Conservation (phyloP, 2,888 invertebrate species). For the Polydrusus pterygomalis region DNA sequence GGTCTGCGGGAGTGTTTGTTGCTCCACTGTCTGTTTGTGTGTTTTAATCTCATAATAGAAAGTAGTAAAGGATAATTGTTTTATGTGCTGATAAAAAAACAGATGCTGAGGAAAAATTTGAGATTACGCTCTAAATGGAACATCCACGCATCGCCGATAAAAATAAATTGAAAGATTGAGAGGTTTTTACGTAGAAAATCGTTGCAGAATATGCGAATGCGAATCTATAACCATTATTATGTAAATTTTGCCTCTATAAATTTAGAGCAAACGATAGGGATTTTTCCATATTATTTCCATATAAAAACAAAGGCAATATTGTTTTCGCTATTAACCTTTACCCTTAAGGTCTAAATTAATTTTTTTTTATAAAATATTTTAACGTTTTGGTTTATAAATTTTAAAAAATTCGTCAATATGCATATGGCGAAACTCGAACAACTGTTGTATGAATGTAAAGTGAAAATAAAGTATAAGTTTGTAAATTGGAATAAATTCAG, state of each 20-base stretch:
- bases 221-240: slow-evolving; percentile 31
- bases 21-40: no score
- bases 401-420: no score
- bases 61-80: no score
- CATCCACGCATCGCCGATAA: slow-evolving; percentile 9
- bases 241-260: slow-evolving; percentile 16
- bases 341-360: not conserved
- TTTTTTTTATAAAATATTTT: not conserved
- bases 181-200: slow-evolving; percentile 5
- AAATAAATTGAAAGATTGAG: slow-evolving; percentile 26
- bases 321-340: not conserved
- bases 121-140: slow-evolving; percentile 3
- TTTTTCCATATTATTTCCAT: slow-evolving; percentile 9
- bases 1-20: no score
- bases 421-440: no score
- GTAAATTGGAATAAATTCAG: no score
- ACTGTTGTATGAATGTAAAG: no score
- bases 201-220: slow-evolving; percentile 15
- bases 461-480: no score
- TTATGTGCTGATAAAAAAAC: not conserved
- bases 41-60: no score
- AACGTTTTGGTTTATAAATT: no score
- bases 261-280: slow-evolving; percentile 1
- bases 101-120: not conserved
- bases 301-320: slow-evolving; percentile 2